Evolutionary conservation across 2,797 vertebrate species (phyloP).

Genomic region (Eulemur coronatus): DNA sequence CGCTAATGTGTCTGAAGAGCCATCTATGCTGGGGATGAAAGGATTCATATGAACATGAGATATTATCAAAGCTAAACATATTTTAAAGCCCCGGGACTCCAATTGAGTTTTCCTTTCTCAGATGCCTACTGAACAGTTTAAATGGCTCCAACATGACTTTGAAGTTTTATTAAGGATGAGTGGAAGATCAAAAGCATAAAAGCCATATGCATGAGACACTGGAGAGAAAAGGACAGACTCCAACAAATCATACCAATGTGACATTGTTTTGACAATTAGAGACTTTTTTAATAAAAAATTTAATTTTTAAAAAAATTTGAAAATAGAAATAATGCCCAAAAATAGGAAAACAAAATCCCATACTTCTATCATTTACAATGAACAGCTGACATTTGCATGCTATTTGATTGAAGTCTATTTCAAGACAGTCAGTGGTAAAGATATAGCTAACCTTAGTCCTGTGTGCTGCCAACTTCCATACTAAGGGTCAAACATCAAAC

Average conservation of each 20-base stretch:
- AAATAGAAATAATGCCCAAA: neutral
- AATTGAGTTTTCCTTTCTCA: slow-evolving; percentile 18
- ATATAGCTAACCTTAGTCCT: neutral
- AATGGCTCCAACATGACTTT: slow-evolving; percentile 48
- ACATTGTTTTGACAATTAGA: neutral
- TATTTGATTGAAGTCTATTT: neutral
- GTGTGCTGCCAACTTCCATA: neutral
- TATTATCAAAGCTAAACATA: slow-evolving; percentile 69
- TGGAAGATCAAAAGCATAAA: slow-evolving; percentile 32
- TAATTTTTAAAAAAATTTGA: neutral
- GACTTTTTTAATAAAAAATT: neutral
- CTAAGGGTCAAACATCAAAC: neutral
- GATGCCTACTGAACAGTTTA: slow-evolving; percentile 54
- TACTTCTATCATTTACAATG: too few relatives aligned
- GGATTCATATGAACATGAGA: slow-evolving; percentile 28
- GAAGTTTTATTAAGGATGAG: slow-evolving; percentile 63
- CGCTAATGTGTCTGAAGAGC: neutral
- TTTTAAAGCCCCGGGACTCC: slow-evolving; percentile 56
- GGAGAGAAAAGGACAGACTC: neutral
- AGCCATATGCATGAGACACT: neutral
- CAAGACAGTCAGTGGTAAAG: neutral
- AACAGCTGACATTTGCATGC: neutral
- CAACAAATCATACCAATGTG: too few relatives aligned
- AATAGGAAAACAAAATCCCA: neutral
- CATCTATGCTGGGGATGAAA: slow-evolving; percentile 59